A percentile compares a stretch with the other conserved stretches of the same genome.
Conservation (phyloP, 2,888 invertebrate species). For the Cryptocephalus primarius region DNA sequence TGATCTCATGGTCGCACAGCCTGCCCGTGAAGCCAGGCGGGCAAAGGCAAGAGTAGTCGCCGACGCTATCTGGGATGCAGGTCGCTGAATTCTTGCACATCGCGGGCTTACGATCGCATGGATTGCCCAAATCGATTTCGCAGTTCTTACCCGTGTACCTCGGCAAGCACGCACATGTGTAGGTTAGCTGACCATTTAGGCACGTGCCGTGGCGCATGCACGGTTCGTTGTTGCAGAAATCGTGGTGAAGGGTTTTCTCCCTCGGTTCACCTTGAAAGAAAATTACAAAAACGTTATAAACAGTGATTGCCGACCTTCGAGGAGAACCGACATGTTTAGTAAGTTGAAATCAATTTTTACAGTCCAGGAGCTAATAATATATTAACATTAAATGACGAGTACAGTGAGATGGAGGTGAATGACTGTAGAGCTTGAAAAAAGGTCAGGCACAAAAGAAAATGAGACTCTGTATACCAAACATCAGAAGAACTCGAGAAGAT, state of each 20-base stretch:
- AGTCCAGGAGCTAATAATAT: too few relatives aligned
- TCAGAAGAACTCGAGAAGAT: too few relatives aligned
- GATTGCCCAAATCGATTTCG: constrained; percentile 68
- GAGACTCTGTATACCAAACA: too few relatives aligned
- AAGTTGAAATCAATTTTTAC: too few relatives aligned
- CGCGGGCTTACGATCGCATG: constrained; percentile 47
- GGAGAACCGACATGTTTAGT: too few relatives aligned
- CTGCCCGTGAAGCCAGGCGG: constrained; percentile 53
- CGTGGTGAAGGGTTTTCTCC: constrained; percentile 33
- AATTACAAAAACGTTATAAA: background rate
- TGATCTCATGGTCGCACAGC: constrained; percentile 63
- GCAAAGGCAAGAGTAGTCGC: constrained; percentile 65
- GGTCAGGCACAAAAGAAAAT: too few relatives aligned
- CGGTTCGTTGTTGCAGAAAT: constrained; percentile 65
- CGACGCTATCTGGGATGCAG: constrained; percentile 57
- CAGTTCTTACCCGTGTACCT: constrained; percentile 82
- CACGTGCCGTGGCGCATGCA: constrained; percentile 77
- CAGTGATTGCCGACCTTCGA: too few relatives aligned
- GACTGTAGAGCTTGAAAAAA: too few relatives aligned
- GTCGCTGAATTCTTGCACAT: constrained; percentile 66
- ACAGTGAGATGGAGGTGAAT: too few relatives aligned
- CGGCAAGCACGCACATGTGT: constrained; percentile 75
- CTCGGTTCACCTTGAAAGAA: constrained; percentile 39
- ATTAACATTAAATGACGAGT: too few relatives aligned
- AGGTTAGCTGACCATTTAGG: constrained; percentile 63